Conservation (phyloP, 2,113 vertebrate genomes). For the Nothobranchius furzeri region DNA sequence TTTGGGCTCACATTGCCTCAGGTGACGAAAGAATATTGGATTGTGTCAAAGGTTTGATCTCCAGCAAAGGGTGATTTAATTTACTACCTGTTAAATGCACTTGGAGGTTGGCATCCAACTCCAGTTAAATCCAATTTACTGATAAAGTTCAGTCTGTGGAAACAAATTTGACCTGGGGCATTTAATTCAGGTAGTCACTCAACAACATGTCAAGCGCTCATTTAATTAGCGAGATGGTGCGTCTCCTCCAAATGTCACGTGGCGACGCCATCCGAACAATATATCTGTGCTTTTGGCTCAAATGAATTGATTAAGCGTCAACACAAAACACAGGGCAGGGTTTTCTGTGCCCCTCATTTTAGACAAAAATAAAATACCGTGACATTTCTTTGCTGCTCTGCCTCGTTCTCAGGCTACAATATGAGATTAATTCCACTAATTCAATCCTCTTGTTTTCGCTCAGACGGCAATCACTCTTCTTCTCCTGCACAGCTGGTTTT, state of each 20-base stretch:
- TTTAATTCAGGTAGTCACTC: constrained; percentile 23
- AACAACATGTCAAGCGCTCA: constrained; percentile 39
- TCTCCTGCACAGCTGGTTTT: constrained; percentile 19
- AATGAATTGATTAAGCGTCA: constrained; percentile 30
- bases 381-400: constrained; percentile 4
- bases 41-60: constrained; percentile 14
- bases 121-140: constrained; percentile 33
- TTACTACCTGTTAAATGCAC: constrained; percentile 6
- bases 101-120: constrained; percentile 4
- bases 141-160: constrained; percentile 23
- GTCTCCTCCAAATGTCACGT: constrained; percentile 24
- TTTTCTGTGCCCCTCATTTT: background rate
- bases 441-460: constrained; percentile 31
- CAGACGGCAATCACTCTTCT: constrained; percentile 41
- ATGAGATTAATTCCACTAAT: constrained; percentile 55
- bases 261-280: constrained; percentile 5
- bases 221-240: constrained; percentile 28
- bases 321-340: background rate
- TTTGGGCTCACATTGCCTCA: constrained; percentile 3
- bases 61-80: constrained; percentile 13
- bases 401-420: background rate
- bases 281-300: constrained; percentile 6
- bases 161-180: constrained; percentile 14
- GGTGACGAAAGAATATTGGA: background rate
- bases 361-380: constrained; percentile 7